Evolutionary conservation across 1,140 invertebrate genomes (phyloP).

Genomic region (Neotoxoptera formosana): DNA sequence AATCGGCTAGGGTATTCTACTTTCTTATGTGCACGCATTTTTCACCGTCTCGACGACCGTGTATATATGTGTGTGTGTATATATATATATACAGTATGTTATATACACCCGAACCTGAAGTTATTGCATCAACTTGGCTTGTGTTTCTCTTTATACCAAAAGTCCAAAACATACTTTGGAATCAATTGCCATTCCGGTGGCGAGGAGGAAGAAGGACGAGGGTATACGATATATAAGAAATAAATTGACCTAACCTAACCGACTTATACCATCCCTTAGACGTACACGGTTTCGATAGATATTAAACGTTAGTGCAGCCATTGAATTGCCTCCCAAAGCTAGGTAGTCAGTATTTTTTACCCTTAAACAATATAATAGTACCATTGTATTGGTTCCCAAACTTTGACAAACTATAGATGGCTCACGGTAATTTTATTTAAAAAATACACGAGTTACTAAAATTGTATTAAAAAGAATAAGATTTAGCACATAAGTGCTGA

Average conservation of each 20-base stretch:
- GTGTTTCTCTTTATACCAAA: background rate
- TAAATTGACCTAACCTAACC: slow-evolving; percentile 7
- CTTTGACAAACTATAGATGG: background rate
- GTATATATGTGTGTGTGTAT: background rate
- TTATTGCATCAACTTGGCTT: background rate
- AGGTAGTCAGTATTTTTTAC: background rate
- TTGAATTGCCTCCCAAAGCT: background rate
- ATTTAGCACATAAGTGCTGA: background rate
- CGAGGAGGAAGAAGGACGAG: background rate
- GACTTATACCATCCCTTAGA: background rate
- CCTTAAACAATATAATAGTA: background rate
- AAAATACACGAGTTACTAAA: background rate
- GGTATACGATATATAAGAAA: background rate
- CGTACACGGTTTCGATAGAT: background rate
- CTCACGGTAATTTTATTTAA: background rate
- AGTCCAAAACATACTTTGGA: slow-evolving; percentile 7
- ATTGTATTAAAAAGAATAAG: background rate
- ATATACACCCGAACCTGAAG: background rate
- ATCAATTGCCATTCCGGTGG: background rate
- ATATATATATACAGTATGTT: background rate
- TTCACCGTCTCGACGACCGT: background rate
- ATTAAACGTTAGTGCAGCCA: background rate
- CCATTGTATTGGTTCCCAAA: background rate
- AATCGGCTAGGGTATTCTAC: background rate
- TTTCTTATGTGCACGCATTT: background rate